Evolutionary conservation across 1,140 invertebrate species (phyloP).

Genomic region (Parapsyche elsis): DNA sequence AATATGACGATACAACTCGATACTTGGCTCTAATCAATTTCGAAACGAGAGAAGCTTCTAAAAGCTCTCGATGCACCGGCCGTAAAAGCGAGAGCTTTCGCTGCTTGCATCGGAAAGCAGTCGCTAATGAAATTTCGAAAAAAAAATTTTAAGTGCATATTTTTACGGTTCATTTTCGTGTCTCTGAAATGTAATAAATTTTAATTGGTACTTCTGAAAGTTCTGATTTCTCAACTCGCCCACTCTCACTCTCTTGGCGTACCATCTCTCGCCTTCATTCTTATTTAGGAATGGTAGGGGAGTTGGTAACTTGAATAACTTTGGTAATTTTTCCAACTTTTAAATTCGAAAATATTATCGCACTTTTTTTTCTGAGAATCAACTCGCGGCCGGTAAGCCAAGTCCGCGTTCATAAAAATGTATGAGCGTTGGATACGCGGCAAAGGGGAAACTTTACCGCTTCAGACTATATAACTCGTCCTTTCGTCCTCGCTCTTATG

Average conservation of each 20-base stretch:
- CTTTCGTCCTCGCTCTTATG: slow-evolving; percentile 25
- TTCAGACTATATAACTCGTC: slow-evolving; percentile 15
- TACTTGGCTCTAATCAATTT: slow-evolving; percentile 12
- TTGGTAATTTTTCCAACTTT: slow-evolving; percentile 32
- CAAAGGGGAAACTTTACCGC: not conserved
- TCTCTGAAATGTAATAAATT: not conserved
- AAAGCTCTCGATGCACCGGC: not conserved
- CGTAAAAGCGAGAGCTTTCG: not conserved
- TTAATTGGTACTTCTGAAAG: slow-evolving; percentile 3
- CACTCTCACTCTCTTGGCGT: not conserved
- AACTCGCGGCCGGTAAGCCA: not conserved
- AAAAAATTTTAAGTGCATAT: not conserved
- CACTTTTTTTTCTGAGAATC: slow-evolving; percentile 21
- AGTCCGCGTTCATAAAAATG: slow-evolving; percentile 38
- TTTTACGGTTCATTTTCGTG: not conserved
- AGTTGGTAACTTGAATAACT: not conserved
- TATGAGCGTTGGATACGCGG: slow-evolving; percentile 5
- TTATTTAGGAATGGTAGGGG: not conserved
- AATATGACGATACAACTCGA: not conserved
- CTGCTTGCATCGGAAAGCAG: not conserved
- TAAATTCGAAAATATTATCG: slow-evolving; percentile 41
- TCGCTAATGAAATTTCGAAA: too few species aligned
- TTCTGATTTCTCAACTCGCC: slow-evolving; percentile 23
- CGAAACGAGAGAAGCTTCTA: not conserved
- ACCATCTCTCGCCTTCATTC: not conserved